Percentiles rank a stretch among this genome's conserved stretches.
Evolutionary conservation across 1,140 invertebrate species (phyloP).

Genomic region (Saccostrea cuccullata): DNA sequence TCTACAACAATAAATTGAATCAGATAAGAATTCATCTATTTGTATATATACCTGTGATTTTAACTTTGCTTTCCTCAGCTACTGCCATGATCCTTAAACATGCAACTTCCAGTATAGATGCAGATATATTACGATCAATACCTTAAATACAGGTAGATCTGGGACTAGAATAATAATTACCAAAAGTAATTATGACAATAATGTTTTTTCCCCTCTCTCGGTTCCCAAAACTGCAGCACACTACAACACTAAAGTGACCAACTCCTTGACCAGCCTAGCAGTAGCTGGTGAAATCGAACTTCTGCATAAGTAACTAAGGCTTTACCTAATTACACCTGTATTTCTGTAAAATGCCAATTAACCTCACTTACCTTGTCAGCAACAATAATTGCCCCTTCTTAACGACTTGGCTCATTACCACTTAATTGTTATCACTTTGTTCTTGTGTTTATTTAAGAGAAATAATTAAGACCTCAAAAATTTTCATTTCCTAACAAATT

Average conservation of each 20-base stretch:
- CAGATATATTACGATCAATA: constrained; percentile 3
- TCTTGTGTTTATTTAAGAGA: not conserved
- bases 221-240: not conserved
- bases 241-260: not conserved
- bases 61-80: not conserved
- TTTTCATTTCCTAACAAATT: too few relatives aligned
- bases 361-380: not conserved
- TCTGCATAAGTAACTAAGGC: not conserved
- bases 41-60: not conserved
- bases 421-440: not conserved
- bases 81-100: not conserved
- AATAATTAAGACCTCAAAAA: too few relatives aligned
- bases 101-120: not conserved
- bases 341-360: not conserved
- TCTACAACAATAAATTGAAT: not conserved
- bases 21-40: not conserved
- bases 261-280: not conserved
- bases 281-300: not conserved
- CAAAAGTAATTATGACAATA: too few relatives aligned
- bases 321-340: not conserved
- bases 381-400: not conserved
- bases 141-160: not conserved
- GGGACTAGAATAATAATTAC: too few relatives aligned
- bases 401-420: not conserved
- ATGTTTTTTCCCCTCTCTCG: too few relatives aligned